Base-by-base conservation (phyloP, 2,113 vertebrate genomes). In the Megaleporinus macrocephalus region DNA sequence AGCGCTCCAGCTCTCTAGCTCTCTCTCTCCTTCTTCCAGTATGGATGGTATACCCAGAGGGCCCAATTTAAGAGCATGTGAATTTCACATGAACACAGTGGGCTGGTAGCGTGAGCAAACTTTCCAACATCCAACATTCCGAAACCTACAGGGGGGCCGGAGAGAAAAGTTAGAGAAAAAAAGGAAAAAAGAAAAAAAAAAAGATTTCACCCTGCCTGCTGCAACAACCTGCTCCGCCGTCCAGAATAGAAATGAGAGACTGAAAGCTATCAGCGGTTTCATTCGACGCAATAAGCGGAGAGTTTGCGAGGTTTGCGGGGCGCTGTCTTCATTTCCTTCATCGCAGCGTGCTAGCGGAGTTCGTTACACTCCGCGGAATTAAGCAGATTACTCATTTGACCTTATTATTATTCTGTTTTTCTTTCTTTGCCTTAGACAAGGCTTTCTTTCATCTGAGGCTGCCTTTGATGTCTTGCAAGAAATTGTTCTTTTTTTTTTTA, bases 21-120 rank as follows among this genome's bases (percentile, higher is more conserved):
- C 65, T 36, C 66, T 18, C 63, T 33, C 65, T 41, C 16, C 65
- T 69, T 74, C n/a, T 66, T 82, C 53, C 73, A 75, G n/a, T 79
- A 90, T 88, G 91, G 86, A 79, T 84, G 53, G 74, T 91, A 91
- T 87, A 80, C 92, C 93, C 92, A 87, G 65, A 90, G 93, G 93
- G 91, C 90, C 90, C 91, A 94, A 93, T 93, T 94, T 94, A 93
- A 89, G 83, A 87, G 82, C 69, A 87, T 88, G 86, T 87, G 88
- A 90, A 91, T 91, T 92, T 88, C 86, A 90, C 89, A 92, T 86
- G 86, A 92, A 92, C 88, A 89, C 82, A 68, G 69, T 62, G 27
- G 30, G 71, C 30, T 33, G 62, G 78, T 79, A 55, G 72, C 55
- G 75, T 65, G 77, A 77, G 79, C 81, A 83, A 83, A 83, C 73